Conservation (phyloP, 2,888 invertebrate genomes). For the Heliconius sara region DNA sequence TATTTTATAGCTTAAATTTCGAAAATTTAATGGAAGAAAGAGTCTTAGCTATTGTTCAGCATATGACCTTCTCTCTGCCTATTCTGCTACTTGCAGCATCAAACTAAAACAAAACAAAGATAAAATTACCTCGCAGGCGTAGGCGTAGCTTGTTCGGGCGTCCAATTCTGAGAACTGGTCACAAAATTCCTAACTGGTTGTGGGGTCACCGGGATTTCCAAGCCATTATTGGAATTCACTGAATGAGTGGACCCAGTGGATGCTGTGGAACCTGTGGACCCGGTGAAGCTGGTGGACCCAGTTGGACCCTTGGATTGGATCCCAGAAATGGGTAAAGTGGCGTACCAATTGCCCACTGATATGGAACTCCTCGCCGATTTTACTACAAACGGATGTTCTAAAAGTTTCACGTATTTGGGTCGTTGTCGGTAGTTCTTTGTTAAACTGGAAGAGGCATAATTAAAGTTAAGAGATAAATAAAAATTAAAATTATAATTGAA, state of each 20-base stretch:
- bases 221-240: slow-evolving; percentile 47
- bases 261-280: slow-evolving; percentile 26
- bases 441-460: slow-evolving; percentile 86
- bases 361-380: slow-evolving; percentile 88
- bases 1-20: too few species aligned
- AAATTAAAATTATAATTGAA: too few species aligned
- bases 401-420: slow-evolving; percentile 96
- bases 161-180: slow-evolving; percentile 71
- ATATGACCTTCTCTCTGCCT: too few species aligned
- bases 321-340: slow-evolving; percentile 78
- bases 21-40: too few species aligned
- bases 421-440: slow-evolving; percentile 96
- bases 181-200: slow-evolving; percentile 76
- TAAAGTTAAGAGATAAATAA: too few species aligned
- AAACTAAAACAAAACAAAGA: not conserved
- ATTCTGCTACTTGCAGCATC: not conserved
- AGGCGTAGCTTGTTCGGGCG: slow-evolving; percentile 74
- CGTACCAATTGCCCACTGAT: slow-evolving; percentile 94
- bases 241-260: slow-evolving; percentile 44
- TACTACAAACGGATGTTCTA: slow-evolving; percentile 94
- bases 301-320: slow-evolving; percentile 50
- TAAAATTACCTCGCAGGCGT: slow-evolving; percentile 67
- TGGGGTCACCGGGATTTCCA: slow-evolving; percentile 51
- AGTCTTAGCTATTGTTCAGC: too few species aligned
- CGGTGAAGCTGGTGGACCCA: slow-evolving; percentile 9